Conservation (phyloP, 1,140 invertebrate species). For the Zaprionus nigranus region DNA sequence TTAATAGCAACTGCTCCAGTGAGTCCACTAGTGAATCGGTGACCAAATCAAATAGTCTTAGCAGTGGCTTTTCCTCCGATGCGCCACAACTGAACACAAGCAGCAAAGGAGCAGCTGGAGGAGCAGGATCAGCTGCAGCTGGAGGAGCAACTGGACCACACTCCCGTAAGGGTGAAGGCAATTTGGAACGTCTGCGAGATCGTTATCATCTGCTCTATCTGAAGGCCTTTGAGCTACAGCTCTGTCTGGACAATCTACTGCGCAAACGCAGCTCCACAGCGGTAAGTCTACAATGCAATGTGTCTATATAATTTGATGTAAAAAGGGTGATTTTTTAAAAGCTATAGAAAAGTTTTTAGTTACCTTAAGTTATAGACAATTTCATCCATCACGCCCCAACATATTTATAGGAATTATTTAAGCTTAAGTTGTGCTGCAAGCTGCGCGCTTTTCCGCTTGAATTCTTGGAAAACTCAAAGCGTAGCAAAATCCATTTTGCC, state of each 20-base stretch:
- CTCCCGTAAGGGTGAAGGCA: constrained; percentile 69
- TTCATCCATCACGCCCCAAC: fast-evolving
- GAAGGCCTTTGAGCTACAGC: constrained; percentile 95
- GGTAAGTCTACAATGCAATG: constrained; percentile 59
- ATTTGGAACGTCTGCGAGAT: constrained; percentile 89
- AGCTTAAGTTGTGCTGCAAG: background rate
- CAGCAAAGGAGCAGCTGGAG: constrained; percentile 7
- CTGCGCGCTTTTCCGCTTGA: background rate
- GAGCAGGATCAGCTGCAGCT: constrained; percentile 79
- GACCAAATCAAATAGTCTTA: constrained; percentile 68
- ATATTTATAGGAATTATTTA: background rate
- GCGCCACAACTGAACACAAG: constrained; percentile 46
- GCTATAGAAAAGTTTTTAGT: no score
- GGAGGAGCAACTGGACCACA: constrained; percentile 62
- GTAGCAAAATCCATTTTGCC: constrained; percentile 30
- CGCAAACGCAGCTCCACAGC: constrained; percentile 76
- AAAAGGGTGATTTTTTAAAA: no score
- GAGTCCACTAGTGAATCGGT: constrained; percentile 76
- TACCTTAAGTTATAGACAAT: no score
- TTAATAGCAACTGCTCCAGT: constrained; percentile 78
- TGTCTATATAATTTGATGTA: background rate
- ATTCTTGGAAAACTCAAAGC: constrained; percentile 70
- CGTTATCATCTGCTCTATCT: constrained; percentile 95
- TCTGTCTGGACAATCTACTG: constrained; percentile 89
- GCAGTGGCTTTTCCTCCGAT: constrained; percentile 71